Evolutionary conservation across 2,888 invertebrate species (phyloP), one percentile per base, ranked within the genome.

Genomic region (Dascillus cervinus): DNA sequence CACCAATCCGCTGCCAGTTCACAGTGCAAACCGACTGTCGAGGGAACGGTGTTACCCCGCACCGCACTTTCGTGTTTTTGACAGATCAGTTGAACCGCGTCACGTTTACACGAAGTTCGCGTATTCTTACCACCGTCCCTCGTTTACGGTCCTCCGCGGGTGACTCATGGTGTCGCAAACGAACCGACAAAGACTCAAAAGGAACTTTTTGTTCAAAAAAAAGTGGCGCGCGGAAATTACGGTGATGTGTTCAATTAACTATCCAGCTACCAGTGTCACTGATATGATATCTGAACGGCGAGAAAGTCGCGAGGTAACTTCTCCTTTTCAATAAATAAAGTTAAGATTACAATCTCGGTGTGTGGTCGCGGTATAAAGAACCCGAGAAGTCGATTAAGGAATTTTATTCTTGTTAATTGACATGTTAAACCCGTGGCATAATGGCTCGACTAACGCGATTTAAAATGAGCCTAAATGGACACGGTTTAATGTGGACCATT

Each of bases 1-100:
- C 57, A 60, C 62, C 62, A 62, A 62, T 61, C 58, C 56, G 58
- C 50, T 56, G 46, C 55, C 54, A 56, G 59, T 50, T 58, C 56
- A 56, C 58, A 55, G 58, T 58, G 62, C 58, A 57, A 61, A 60
- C 63, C 56, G 62, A 56, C 50, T 56, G 57, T 54, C 56, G 58
- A 50, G 53, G 52, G 53, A 56, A 51, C 54, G 46, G 39, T 37
- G 24, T 28, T 37, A 43, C 44, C 47, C 52, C 51, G 45, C 49
- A 34, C 47, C 41, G 37, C 50, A 27, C 48, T 37, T 37, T 36
- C 49, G 37, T 37, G 46, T 51, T 48, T 56, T 56, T 56, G 56
- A 56, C 56, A 53, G 48, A 53, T 55, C 53, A 52, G 54, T 54
- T 43, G 46, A 43, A 43, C 46, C 50, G n/a, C n/a, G 46, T 46